Percentiles rank a stretch among this genome's conserved stretches.
Evolutionary conservation across 2,113 vertebrate genomes (phyloP).

Genomic region (Physeter macrocephalus): DNA sequence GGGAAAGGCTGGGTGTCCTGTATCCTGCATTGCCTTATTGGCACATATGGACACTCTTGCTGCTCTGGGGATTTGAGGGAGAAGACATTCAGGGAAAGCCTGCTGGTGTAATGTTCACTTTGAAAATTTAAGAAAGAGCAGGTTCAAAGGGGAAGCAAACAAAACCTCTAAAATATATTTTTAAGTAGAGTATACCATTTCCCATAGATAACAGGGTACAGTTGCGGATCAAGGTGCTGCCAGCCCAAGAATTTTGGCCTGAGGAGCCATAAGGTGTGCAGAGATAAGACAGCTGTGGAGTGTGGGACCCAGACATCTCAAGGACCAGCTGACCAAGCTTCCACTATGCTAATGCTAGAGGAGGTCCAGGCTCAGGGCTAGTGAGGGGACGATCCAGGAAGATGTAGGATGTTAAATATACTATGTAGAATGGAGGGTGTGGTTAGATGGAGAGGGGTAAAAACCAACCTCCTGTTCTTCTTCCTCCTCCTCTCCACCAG

Average conservation of each 20-base stretch:
- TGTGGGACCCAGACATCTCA: background rate
- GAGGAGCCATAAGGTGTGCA: background rate
- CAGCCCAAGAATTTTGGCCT: slow-evolving; percentile 1
- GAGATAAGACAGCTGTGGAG: slow-evolving; percentile 28
- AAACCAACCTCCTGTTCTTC: background rate
- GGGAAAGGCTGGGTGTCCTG: background rate
- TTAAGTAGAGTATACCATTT: background rate
- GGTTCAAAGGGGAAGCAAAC: background rate
- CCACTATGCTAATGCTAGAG: background rate
- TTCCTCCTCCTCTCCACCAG: background rate
- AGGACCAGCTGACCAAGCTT: background rate
- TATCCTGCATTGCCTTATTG: background rate
- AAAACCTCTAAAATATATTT: slow-evolving; percentile 19
- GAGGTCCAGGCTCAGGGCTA: background rate
- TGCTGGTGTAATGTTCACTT: background rate
- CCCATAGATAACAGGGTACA: background rate
- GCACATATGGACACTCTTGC: background rate
- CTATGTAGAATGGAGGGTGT: background rate
- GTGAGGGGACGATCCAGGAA: background rate
- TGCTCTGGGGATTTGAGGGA: background rate
- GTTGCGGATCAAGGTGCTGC: slow-evolving; percentile 11
- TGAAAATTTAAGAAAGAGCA: slow-evolving; percentile 23
- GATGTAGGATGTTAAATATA: background rate
- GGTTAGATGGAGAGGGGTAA: background rate
- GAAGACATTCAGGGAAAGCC: background rate